These are phyloP conservation scores for Semicossyphus pulcher DNA, from an alignment of 2,113 vertebrate species.

Conservation along the genomic window DNA sequence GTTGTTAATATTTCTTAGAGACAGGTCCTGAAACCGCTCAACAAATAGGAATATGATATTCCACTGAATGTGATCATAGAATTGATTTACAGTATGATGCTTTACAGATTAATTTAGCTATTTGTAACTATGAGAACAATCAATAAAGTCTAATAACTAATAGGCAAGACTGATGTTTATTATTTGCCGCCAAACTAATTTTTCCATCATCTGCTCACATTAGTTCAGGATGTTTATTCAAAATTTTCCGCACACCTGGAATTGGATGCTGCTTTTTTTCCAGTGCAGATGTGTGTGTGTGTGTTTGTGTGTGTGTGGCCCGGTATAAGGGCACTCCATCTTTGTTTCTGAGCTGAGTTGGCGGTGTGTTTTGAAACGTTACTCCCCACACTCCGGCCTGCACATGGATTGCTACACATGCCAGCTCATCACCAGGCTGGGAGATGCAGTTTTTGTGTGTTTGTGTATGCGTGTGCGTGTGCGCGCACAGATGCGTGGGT, in stretches of 20 bases:
- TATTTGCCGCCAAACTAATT: conserved; percentile 62
- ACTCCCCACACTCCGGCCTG: conserved; percentile 31
- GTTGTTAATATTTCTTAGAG: conserved; percentile 16
- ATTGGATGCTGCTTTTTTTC: neutral
- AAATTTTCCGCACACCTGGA: conserved; percentile 61
- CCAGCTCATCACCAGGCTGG: conserved; percentile 44
- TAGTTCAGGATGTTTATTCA: conserved; percentile 52
- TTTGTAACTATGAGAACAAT: conserved; percentile 33
- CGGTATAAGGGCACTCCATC: conserved; percentile 39
- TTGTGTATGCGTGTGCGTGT: neutral
- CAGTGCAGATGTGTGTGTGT: conserved; percentile 8
- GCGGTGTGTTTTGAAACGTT: conserved; percentile 69
- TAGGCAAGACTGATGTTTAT: conserved; percentile 53
- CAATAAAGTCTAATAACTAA: conserved; percentile 48
- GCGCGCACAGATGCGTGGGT: conserved; percentile 28
- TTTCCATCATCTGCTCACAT: conserved; percentile 60
- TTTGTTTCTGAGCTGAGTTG: conserved; percentile 44
- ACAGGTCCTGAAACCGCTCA: neutral
- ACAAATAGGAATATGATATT: conserved; percentile 32
- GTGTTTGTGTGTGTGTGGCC: conserved; percentile 17
- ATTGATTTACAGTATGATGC: conserved; percentile 19
- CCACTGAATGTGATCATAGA: conserved; percentile 25
- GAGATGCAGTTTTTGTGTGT: neutral
- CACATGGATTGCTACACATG: conserved; percentile 34
- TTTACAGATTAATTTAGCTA: neutral